phyloP scores from a whole-genome alignment of 2,113 vertebrate species.

The Nycticryphes semicollaris region DNA sequence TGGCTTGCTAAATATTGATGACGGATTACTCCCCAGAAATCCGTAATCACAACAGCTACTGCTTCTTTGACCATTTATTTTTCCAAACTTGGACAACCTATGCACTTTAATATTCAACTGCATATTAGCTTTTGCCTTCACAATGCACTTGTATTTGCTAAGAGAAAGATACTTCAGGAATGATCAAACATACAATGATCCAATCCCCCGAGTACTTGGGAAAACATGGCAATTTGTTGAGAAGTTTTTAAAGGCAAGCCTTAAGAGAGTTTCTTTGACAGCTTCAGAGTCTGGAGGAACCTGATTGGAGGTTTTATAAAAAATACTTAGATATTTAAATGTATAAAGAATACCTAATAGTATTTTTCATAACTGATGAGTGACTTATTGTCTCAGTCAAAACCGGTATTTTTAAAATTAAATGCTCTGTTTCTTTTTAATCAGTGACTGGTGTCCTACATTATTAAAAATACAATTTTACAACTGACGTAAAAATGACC shows the following conservation, averaged over 20 bases:
- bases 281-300: not conserved
- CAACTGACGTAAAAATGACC: not conserved
- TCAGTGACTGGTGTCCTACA: not conserved
- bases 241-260: not conserved
- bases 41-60: not conserved
- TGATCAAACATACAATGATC: not conserved
- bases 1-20: conserved; percentile 14
- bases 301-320: conserved; percentile 32
- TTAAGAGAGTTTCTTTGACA: conserved; percentile 31
- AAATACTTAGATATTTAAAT: conserved; percentile 18
- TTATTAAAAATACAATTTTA: conserved; percentile 34
- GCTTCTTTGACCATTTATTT: not conserved
- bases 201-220: conserved; percentile 2
- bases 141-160: not conserved
- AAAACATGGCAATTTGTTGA: not conserved
- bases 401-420: conserved; percentile 48
- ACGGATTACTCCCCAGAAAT: not conserved
- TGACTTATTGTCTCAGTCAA: conserved; percentile 42
- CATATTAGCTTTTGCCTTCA: conserved; percentile 48
- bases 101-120: conserved; percentile 47
- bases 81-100: not conserved
- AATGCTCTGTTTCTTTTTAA: not conserved
- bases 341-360: conserved; percentile 20
- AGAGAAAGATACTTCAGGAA: conserved; percentile 6
- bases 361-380: conserved; percentile 46